Base-by-base conservation (phyloP, 2,797 vertebrate species). In the Sparidentex hasta region DNA sequence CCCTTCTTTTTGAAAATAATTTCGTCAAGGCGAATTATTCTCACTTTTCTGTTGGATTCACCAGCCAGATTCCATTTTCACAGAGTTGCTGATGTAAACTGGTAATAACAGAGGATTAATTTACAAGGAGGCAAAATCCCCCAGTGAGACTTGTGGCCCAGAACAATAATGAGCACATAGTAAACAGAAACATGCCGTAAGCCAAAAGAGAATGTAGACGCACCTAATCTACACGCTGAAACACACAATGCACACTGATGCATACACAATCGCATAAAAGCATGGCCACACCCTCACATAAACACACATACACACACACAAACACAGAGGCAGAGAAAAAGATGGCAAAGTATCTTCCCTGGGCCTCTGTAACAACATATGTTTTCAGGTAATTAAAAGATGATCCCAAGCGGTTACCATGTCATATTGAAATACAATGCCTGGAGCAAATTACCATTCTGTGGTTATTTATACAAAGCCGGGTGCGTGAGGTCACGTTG, bases 341-440 rank as follows among this genome's bases (percentile, higher is more conserved):
- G 65, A 93, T 84, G 73, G 82, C 81, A 91, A 77, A 88, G 71
- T 86, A 81, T 93, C 87, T 90, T 94, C 88, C 88, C 85, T 65
- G 71, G 80, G 87, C 86, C 67, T 89, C 83, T 89, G 87, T 89
- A 93, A 86, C 91, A 93, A 94, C 92, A 95, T 91, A 93, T 94
- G 94, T 94, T 94, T 93, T 88, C 85, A 92, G 92, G 93, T 95
- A 95, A 95, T 95, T 95, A 95, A 94, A 95, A 94, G 84, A 92
- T 87, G 90, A 89, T 94, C 94, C 94, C 92, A 74, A 80, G 90
- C 43, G 92, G 85, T 85, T 91, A 88, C 89, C 77, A 75, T 94
- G 91, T 94, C 94, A 94, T 88, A 88, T 83, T 92, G 89, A 94
- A 94, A 94, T 91, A 94, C 90, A 93, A 91, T 84, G 87, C 76